phyloP scores from a whole-genome alignment of 2,888 invertebrate genomes.

The Peribatodes rhomboidaria region DNA sequence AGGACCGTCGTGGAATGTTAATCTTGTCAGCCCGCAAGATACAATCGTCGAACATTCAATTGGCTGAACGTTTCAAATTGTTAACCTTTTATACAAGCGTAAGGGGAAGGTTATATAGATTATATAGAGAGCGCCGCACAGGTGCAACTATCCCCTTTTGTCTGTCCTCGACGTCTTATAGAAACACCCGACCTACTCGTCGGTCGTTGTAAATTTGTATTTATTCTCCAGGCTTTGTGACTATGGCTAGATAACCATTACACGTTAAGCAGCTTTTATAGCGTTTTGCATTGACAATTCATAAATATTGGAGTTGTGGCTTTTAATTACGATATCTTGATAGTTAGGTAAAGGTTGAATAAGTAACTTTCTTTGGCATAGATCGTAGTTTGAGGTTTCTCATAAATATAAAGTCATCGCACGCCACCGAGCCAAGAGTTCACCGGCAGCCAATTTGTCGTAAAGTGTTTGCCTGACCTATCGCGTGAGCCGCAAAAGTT shows the following conservation, averaged over 20 bases:
- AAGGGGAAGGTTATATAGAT: not conserved
- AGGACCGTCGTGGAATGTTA: conserved; percentile 2
- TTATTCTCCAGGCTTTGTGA: not conserved
- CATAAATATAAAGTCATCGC: conserved; percentile 16
- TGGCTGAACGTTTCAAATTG: conserved; percentile 1
- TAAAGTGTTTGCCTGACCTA: conserved; percentile 15
- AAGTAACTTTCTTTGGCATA: conserved; percentile 9
- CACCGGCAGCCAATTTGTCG: conserved; percentile 14
- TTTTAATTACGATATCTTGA: not conserved
- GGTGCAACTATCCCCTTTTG: conserved; percentile 13
- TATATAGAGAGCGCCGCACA: not conserved
- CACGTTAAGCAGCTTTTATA: not conserved
- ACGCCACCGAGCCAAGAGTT: conserved; percentile 22
- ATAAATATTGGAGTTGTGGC: conserved; percentile 4
- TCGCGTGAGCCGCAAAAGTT: conserved; percentile 30
- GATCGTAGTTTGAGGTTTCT: not conserved
- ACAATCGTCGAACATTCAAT: conserved; percentile 8
- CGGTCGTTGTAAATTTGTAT: not conserved
- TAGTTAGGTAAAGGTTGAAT: not conserved
- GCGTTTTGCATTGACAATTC: conserved; percentile 12
- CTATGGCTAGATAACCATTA: not conserved
- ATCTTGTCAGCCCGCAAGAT: conserved; percentile 1
- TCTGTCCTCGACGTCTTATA: conserved; percentile 15
- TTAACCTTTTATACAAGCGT: conserved; percentile 6
- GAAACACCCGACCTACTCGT: conserved; percentile 18